Base-by-base conservation (phyloP, 2,888 invertebrate species). In the Cecidostiba fungosa region DNA sequence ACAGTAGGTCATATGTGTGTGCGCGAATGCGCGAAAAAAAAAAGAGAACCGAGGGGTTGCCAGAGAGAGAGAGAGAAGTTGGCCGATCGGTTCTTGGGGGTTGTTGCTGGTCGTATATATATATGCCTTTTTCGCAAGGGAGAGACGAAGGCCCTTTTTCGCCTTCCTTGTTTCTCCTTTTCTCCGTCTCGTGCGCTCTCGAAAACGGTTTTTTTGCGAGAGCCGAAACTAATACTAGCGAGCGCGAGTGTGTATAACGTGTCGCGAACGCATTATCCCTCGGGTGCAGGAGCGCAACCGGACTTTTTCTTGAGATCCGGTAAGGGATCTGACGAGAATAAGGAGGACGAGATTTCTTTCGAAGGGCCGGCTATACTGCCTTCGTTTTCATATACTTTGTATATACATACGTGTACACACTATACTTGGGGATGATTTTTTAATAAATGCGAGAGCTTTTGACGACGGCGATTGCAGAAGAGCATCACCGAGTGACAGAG, bases 171-270 rank as follows among this genome's bases (percentile, higher is more conserved):
- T 50, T 36, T 72, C 79, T 79, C 80, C 26, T 23, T 62, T 62
- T 59, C 59, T 43, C 5, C 23, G 10, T 2, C 29, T 43, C 8
- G 62, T 26, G 12, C 19, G 8, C 78, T 74, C 76, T 80, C 32
- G 43, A 85, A 84, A 80, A 80, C 70, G 84, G 69, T 85, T 80
- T 81, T 81, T 85, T 85, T 74, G 79, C 66, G 29, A 23, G 29
- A 36, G 26, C 43, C 84, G 80, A 84, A 84, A 84, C 73, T 74
- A 84, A 83, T 83, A 83, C 73, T 32, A 47, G 47, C 72, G 23
- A 36, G 47, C 76, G 69, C n/a, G 59, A 39, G 62, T 74, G 29
- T 16, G 26, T 10, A 16, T n/a, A 72, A 72, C 23, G 39, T 62
- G 50, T 76, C 50, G 26, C 23, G 26, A 16, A 69, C 39, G 69